These are phyloP conservation scores for Apeltes quadracus DNA, from an alignment of 2,113 vertebrate species.

Conservation along the genomic window DNA sequence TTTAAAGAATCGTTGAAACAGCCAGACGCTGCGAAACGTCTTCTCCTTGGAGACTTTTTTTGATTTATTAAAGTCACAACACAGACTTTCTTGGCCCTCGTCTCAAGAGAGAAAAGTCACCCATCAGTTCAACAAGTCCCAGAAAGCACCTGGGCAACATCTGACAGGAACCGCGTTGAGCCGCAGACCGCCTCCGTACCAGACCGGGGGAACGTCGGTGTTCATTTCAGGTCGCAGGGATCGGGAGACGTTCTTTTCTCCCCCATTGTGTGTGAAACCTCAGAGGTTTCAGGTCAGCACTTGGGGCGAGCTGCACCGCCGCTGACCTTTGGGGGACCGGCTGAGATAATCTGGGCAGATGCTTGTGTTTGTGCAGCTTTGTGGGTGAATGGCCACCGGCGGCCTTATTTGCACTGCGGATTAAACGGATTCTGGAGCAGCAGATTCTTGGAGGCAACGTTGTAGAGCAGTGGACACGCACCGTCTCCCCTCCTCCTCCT, in stretches of 20 bases:
- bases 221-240: conserved; percentile 16
- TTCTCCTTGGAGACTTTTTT: neutral
- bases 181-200: no score
- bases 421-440: conserved; percentile 65
- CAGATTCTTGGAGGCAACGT: conserved; percentile 61
- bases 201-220: no score
- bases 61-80: neutral
- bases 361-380: conserved; percentile 67
- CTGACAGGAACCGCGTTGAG: conserved; percentile 16
- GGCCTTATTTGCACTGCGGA: conserved; percentile 62
- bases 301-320: conserved; percentile 34
- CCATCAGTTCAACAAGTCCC: conserved; percentile 28
- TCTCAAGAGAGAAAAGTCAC: conserved; percentile 18
- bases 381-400: conserved; percentile 57
- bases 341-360: conserved; percentile 69
- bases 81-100: neutral
- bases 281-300: conserved; percentile 45
- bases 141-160: conserved; percentile 44
- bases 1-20: no score
- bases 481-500: conserved; percentile 52
- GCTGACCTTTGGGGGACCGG: conserved; percentile 32
- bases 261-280: neutral
- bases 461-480: conserved; percentile 43
- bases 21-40: neutral
- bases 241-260: conserved; percentile 16